Evolutionary conservation across 2,113 vertebrate genomes (phyloP), one percentile per base, ranked within the genome.

Genomic region (Silurus asotus): DNA sequence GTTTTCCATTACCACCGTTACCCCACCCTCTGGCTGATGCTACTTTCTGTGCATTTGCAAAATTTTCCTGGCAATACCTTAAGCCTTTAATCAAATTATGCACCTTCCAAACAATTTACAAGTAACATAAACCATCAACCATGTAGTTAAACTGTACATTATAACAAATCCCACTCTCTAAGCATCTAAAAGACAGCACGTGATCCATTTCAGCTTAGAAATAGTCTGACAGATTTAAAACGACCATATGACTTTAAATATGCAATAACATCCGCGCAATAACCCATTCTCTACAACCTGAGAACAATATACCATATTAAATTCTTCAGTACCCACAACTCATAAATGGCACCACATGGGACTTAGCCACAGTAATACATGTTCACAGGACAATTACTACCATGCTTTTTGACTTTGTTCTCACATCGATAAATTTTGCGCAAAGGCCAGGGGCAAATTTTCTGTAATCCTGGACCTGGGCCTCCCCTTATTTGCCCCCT

Each of bases 161-260:
- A 6, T 59, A 15, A 59, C 6, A 6, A 5, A 15, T 59, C 58
- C 19, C 58, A 59, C 6, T 6, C 58, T 59, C 19, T 59, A 20
- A 61, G 59, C 59, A 61, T 61, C 59, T 7, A 20, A 19, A n/a
- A 3, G n/a, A 65, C 23, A 65, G 9, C 62, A 65, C 62, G 25
- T n/a, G 10, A 25, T 65, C 14, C 65, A 69, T 14, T 37, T 69
- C 65, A 69, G 25, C 14, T 37, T 25, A 69, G 14, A 37, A 37
- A 82, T 70, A 77, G 81, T 67, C 69, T 55, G 80, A 37, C 64
- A 70, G 58, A 65, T 65, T 25, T 65, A 65, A 65, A 65, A 65
- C n/a, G 13, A 65, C n/a, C n/a, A 65, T 20, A 17, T 61, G 6
- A 19, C 17, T 19, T 19, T 61, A 17, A 19, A 19, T 61, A 2